A percentile compares a stretch with the other conserved stretches of the same genome.
These are phyloP conservation scores for Melanerpes formicivorus DNA, from an alignment of 2,113 vertebrate species.

Conservation along the genomic window DNA sequence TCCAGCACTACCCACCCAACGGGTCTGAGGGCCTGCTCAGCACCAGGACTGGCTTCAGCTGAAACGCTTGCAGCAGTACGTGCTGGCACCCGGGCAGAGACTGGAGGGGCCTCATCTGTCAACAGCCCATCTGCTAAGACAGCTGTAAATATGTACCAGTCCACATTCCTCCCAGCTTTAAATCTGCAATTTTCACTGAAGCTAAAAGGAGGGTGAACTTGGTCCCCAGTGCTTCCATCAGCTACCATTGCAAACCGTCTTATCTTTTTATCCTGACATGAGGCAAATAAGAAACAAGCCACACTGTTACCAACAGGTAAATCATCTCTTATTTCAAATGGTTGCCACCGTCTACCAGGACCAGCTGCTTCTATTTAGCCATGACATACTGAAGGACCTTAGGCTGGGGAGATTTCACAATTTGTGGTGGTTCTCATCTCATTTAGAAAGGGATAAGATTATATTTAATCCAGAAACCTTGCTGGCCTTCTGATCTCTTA, in stretches of 20 bases:
- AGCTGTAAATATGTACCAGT: constrained; percentile 32
- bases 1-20: not conserved
- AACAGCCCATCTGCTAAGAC: constrained; percentile 51
- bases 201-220: not conserved
- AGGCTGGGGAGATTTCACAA: not conserved
- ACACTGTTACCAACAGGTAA: not conserved
- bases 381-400: not conserved
- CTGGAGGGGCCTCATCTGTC: constrained; percentile 35
- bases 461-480: not conserved
- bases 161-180: constrained; percentile 29
- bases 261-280: not conserved
- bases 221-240: not conserved
- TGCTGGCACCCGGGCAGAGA: constrained; percentile 6
- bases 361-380: not conserved
- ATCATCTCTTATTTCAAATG: not conserved
- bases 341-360: not conserved
- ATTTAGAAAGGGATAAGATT: not conserved
- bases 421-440: not conserved
- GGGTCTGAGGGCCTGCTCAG: not conserved
- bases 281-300: constrained; percentile 3
- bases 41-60: not conserved
- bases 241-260: not conserved
- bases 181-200: constrained; percentile 40
- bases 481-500: not conserved
- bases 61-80: not conserved